phyloP scores from a whole-genome alignment of 2,797 vertebrate species.

The Distichodus sexfasciatus region DNA sequence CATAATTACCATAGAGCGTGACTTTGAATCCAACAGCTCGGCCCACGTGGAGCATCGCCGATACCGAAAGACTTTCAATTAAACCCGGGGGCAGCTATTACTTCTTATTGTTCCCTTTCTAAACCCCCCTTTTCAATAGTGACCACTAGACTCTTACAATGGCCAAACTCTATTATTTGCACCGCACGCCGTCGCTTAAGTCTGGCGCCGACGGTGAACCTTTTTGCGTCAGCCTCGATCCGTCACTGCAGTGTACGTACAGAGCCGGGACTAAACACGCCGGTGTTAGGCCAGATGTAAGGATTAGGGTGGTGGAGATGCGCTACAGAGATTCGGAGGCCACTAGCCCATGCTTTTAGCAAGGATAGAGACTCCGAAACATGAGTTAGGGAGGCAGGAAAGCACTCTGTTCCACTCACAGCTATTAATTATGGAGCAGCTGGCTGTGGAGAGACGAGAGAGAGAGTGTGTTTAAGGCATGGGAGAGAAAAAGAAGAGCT shows the following conservation, averaged over 20 bases:
- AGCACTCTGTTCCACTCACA: slow-evolving; percentile 37
- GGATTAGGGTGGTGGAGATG: slow-evolving; percentile 32
- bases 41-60: not conserved
- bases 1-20: not conserved
- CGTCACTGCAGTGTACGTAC: slow-evolving; percentile 18
- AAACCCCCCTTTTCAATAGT: not conserved
- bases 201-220: slow-evolving; percentile 1
- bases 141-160: not conserved
- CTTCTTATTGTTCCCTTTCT: not conserved
- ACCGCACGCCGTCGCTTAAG: not conserved
- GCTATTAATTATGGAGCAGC: slow-evolving; percentile 57
- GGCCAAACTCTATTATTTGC: slow-evolving; percentile 3
- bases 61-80: not conserved
- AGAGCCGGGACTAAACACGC: slow-evolving; percentile 18
- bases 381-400: slow-evolving; percentile 21
- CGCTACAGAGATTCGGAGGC: slow-evolving; percentile 20
- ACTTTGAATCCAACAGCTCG: not conserved
- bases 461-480: slow-evolving; percentile 38
- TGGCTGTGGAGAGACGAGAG: slow-evolving; percentile 24
- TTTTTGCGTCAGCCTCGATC: slow-evolving; percentile 30
- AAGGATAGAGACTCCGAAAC: slow-evolving; percentile 31
- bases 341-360: slow-evolving; percentile 43
- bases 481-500: slow-evolving; percentile 40
- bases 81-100: not conserved
- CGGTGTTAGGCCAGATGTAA: slow-evolving; percentile 23